Percentiles rank a stretch among this genome's conserved stretches.
Conservation (phyloP, 2,888 invertebrate species). For the Sphecodes monilicornis region DNA sequence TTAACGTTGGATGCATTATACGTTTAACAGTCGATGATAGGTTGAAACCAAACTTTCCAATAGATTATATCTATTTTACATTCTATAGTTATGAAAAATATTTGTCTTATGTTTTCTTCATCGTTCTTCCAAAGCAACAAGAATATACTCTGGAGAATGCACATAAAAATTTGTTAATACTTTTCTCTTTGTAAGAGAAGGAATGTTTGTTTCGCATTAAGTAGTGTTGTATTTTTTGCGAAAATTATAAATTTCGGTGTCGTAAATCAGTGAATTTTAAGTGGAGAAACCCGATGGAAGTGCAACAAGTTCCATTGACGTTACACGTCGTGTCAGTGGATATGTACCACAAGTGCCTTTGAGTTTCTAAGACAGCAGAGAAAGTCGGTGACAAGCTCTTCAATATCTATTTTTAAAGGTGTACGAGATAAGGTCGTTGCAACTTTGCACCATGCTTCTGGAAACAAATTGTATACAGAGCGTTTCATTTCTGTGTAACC, state of each 20-base stretch:
- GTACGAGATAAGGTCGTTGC: constrained; percentile 19
- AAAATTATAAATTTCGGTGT: neutral
- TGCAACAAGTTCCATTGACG: neutral
- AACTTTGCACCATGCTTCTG: neutral
- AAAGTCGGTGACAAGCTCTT: constrained; percentile 56
- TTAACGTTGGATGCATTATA: no score
- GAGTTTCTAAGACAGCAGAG: constrained; percentile 51
- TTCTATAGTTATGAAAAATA: no score
- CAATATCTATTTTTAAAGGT: constrained; percentile 45
- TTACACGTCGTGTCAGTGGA: constrained; percentile 18
- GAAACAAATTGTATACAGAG: neutral
- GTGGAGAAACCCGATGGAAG: neutral
- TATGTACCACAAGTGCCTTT: constrained; percentile 19
- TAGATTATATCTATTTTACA: no score
- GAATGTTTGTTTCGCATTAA: no score
- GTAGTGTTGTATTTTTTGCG: neutral
- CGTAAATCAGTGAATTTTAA: neutral
- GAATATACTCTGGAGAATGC: no score
- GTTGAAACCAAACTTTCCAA: no score
- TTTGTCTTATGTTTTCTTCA: no score
- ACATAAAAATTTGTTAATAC: no score
- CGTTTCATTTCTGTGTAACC: no score
- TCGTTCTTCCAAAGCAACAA: no score
- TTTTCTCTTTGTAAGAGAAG: no score
- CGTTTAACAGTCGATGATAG: no score